Percentiles rank a stretch among this genome's conserved stretches.
These are phyloP conservation scores for Anableps anableps DNA, from an alignment of 2,797 vertebrate genomes.

Conservation along the genomic window DNA sequence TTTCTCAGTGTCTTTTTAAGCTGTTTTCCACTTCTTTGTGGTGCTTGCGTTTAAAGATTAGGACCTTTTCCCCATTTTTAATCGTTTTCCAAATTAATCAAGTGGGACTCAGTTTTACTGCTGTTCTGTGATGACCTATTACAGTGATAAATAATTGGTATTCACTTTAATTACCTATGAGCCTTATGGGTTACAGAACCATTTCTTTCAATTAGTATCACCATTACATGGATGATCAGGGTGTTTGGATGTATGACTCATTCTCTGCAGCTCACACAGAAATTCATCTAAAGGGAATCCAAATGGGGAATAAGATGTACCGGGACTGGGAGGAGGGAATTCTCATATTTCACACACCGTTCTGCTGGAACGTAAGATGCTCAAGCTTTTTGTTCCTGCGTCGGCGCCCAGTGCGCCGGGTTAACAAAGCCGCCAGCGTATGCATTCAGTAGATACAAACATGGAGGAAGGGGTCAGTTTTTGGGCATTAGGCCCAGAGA, in stretches of 20 bases:
- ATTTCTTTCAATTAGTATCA: slow-evolving; percentile 40
- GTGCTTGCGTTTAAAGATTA: slow-evolving; percentile 38
- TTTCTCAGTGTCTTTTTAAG: slow-evolving; percentile 53
- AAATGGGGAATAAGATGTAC: slow-evolving; percentile 20
- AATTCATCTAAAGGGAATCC: slow-evolving; percentile 35
- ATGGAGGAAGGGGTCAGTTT: slow-evolving; percentile 32
- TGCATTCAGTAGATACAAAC: slow-evolving; percentile 60
- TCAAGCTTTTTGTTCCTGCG: slow-evolving; percentile 43
- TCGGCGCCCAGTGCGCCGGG: slow-evolving; percentile 37
- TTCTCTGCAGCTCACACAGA: slow-evolving; percentile 32
- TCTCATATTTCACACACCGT: slow-evolving; percentile 38
- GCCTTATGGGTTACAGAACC: slow-evolving; percentile 40
- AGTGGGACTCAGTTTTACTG: slow-evolving; percentile 56
- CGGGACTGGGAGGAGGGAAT: slow-evolving; percentile 20
- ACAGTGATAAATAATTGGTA: slow-evolving; percentile 66
- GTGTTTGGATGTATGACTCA: slow-evolving; percentile 24
- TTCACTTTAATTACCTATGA: slow-evolving; percentile 49
- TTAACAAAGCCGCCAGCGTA: slow-evolving; percentile 49
- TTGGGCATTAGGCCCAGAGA: slow-evolving; percentile 46
- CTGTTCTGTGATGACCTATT: slow-evolving; percentile 57
- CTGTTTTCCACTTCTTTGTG: slow-evolving; percentile 51
- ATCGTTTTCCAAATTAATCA: slow-evolving; percentile 66
- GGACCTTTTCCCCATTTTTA: slow-evolving; percentile 64
- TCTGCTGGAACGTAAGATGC: slow-evolving; percentile 37
- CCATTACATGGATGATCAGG: slow-evolving; percentile 50